Evolutionary conservation across 2,797 vertebrate species (phyloP).

Genomic region (Sebastes paucispinis): DNA sequence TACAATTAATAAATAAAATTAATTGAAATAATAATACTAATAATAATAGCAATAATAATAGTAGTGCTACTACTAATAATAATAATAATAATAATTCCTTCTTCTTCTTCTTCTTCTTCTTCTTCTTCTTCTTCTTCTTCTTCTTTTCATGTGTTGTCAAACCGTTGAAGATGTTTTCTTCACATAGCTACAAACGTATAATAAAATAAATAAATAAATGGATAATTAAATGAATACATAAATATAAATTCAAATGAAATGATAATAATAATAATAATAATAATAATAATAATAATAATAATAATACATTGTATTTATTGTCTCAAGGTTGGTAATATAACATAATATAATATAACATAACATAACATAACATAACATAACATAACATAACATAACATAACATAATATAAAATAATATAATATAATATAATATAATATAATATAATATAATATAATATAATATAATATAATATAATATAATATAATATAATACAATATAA

Average conservation of each 20-base stretch:
- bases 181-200: not conserved
- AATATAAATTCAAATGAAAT: not conserved
- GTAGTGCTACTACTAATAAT: no score
- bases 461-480: not conserved
- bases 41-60: no score
- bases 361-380: not conserved
- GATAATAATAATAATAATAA: not conserved
- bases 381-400: rapidly evolving
- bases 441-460: not conserved
- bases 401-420: rapidly evolving
- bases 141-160: not conserved
- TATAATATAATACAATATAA: not conserved
- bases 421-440: rapidly evolving
- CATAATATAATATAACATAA: not conserved
- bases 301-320: no score
- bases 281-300: no score
- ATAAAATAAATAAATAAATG: no score
- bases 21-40: no score
- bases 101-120: no score
- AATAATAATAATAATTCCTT: no score
- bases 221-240: no score
- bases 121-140: no score
- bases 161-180: not conserved
- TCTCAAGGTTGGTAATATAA: not conserved
- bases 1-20: rapidly evolving